phyloP scores from a whole-genome alignment of 2,797 vertebrate species.

The Nyctibius grandis region DNA sequence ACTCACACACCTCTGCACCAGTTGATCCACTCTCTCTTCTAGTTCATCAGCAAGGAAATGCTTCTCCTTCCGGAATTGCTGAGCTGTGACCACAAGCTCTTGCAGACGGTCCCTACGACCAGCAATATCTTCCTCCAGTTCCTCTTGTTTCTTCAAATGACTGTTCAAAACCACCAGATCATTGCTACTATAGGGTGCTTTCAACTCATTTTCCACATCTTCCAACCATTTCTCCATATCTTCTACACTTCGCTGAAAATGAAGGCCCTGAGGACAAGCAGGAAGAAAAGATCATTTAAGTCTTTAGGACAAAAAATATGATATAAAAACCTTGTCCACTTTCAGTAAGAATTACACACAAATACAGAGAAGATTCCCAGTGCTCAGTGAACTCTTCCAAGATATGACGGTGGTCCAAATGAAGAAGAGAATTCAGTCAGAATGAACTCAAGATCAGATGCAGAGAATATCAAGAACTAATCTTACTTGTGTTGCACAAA shows the following conservation, averaged over 20 bases:
- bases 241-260: constrained; percentile 79
- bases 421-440: background rate
- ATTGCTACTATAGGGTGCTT: constrained; percentile 61
- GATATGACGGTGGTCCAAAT: background rate
- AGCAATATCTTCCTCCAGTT: constrained; percentile 81
- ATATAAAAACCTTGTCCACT: background rate
- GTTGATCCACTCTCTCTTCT: constrained; percentile 74
- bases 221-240: constrained; percentile 81
- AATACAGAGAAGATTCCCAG: background rate
- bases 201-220: constrained; percentile 76
- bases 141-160: constrained; percentile 80
- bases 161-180: constrained; percentile 76
- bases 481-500: background rate
- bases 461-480: background rate
- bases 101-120: constrained; percentile 74
- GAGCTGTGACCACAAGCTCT: constrained; percentile 75
- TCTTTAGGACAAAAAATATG: background rate
- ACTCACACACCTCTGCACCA: constrained; percentile 77
- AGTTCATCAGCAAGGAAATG: constrained; percentile 82
- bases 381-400: background rate
- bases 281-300: background rate
- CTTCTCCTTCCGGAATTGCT: constrained; percentile 74
- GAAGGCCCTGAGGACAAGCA: constrained; percentile 74
- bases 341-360: background rate
- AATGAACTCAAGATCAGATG: background rate